These are phyloP conservation scores for Polyommatus iphigenia DNA, from an alignment of 2,888 invertebrate genomes.

Conservation along the genomic window DNA sequence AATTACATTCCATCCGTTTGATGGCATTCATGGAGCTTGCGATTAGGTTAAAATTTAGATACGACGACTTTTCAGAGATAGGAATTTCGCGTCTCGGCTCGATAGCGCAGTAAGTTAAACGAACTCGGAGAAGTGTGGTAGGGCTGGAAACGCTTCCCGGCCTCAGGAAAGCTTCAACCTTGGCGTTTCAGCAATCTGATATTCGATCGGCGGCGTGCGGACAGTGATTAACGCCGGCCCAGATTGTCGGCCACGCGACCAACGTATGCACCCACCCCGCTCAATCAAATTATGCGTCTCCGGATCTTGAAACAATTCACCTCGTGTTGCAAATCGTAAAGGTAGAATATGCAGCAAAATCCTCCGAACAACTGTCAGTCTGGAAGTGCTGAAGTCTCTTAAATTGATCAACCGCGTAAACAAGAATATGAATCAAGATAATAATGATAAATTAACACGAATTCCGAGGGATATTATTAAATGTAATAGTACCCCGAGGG, in stretches of 20 bases:
- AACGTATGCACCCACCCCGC: not conserved
- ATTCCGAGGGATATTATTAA: slow-evolving; percentile 17
- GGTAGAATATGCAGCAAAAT: not conserved
- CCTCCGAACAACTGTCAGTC: not conserved
- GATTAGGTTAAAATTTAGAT: not conserved
- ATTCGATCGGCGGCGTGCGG: slow-evolving; percentile 44
- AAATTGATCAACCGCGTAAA: not conserved
- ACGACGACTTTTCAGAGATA: not conserved
- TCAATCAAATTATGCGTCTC: slow-evolving; percentile 16
- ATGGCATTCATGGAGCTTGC: not conserved
- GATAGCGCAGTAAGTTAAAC: slow-evolving; percentile 8
- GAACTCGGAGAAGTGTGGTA: slow-evolving; percentile 15
- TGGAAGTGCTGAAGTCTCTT: not conserved
- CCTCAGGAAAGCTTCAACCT: slow-evolving; percentile 36
- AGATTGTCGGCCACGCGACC: slow-evolving; percentile 47
- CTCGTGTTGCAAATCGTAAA: not conserved
- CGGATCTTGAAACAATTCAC: not conserved
- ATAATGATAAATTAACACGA: slow-evolving; percentile 25
- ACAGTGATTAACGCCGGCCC: slow-evolving; percentile 46
- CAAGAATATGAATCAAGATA: slow-evolving; percentile 8
- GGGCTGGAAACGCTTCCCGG: slow-evolving; percentile 35
- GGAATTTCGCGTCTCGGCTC: not conserved
- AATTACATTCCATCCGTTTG: slow-evolving; percentile 12
- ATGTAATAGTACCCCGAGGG: slow-evolving; percentile 29
- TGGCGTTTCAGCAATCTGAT: slow-evolving; percentile 45